Base-by-base conservation (phyloP, 2,113 vertebrate genomes). In the Alaudala cheleensis region DNA sequence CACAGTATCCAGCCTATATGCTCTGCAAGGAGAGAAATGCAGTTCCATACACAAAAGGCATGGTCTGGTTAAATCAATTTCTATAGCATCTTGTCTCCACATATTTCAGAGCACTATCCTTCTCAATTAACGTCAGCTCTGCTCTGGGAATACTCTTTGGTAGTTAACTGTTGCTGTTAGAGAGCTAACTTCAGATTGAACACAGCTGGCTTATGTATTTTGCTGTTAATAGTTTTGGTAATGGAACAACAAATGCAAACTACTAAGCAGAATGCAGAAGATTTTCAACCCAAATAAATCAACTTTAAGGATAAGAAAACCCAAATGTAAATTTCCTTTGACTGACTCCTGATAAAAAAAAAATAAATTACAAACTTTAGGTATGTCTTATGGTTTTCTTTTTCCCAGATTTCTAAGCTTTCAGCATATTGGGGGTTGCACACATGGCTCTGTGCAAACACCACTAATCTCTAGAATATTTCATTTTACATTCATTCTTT, bases 81-180 rank as follows among this genome's bases (percentile, higher is more conserved):
- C 88, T 86, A 88, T 64, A 94, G 93, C 90, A 95, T 95, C 92
- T 95, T 93, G 90, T 92, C 86, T 96, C 5, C 10, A 77, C 74
- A 25, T 93, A 95, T 95, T 88, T 92, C 79, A 90, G 92, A 88
- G 86, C 60, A 61, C 76, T 74, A 95, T 96, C 82, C 90, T 95
- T 97, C 96, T 95, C 93, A 97, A 94, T 96, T 97, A 96, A 93
- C 0, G 69, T 96, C 94, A 97, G 85, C 72, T 86, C 57, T 88
- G 80, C 82, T 95, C 92, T 94, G 90, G 92, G 82, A 96, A 88
- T 92, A 92, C 81, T 93, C 94, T 83, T 80, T 88, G 72, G 88
- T 95, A 83, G 92, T 96, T 95, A 95, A 95, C 93, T 88, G 85
- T 88, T 96, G 90, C 90, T 88, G 88, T 90, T 96, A 83, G 87